phyloP scores from a whole-genome alignment of 2,888 invertebrate species.

The Trachelus troglodyta region DNA sequence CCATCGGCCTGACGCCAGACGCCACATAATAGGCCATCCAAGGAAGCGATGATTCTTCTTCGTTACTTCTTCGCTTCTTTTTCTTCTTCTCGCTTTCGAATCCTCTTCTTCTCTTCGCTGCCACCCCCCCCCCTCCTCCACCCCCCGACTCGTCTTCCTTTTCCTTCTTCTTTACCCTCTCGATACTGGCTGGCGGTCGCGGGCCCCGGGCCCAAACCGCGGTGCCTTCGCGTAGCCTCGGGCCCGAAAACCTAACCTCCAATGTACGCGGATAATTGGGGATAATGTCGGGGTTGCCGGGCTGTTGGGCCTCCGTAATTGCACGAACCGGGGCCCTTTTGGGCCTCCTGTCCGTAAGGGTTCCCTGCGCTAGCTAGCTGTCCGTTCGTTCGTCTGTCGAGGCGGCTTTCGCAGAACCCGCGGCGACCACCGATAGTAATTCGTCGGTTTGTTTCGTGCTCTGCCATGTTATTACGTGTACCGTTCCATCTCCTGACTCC shows the following conservation, averaged over 20 bases:
- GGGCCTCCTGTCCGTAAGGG: conserved; percentile 32
- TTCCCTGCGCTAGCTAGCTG: conserved; percentile 39
- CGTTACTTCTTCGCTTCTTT: not conserved
- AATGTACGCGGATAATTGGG: conserved; percentile 64
- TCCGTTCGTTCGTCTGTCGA: conserved; percentile 43
- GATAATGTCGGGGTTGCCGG: conserved; percentile 62
- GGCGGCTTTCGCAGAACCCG: conserved; percentile 57
- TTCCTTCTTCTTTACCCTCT: not conserved
- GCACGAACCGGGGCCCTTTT: conserved; percentile 53
- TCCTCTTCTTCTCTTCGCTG: conserved; percentile 26
- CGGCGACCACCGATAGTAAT: conserved; percentile 48
- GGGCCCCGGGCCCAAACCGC: conserved; percentile 23
- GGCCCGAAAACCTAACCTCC: conserved; percentile 59
- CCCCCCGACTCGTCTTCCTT: not conserved
- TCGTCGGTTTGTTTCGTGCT: conserved; percentile 58
- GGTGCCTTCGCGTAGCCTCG: conserved; percentile 42
- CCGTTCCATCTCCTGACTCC: conserved; percentile 1
- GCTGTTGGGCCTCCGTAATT: conserved; percentile 56
- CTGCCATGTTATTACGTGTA: conserved; percentile 58
- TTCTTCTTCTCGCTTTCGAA: conserved; percentile 5
- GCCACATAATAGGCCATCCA: conserved; percentile 46
- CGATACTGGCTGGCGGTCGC: conserved; percentile 7
- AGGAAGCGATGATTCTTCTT: conserved; percentile 1
- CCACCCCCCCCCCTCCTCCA: conserved; percentile 15
- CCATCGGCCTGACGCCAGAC: conserved; percentile 41